Evolutionary conservation across 1,140 invertebrate genomes (phyloP), one percentile per base, ranked within the genome.

Genomic region (Leptinotarsa lineolata): DNA sequence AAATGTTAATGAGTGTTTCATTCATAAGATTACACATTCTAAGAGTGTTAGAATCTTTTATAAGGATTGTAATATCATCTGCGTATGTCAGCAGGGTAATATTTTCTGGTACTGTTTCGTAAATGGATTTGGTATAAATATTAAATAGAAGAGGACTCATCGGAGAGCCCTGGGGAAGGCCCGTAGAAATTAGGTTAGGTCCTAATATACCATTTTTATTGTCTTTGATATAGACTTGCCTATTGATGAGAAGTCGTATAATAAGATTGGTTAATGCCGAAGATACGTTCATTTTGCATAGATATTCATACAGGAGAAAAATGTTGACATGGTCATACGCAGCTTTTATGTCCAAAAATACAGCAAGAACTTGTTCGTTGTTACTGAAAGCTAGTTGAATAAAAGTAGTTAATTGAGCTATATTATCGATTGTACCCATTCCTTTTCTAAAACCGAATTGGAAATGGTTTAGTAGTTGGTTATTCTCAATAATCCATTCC

Each of bases 121-220:
- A 24, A 12, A 69, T 24, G 46, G 68, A 69, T 59, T 59, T 69
- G 8, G 24, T 54, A 59, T 69, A 69, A 2, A 69, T 58, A 59
- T 69, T 69, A n/a, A 69, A 75, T 16, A 75, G n/a, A 3, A 72
- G 16, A 21, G 74, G 18, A n/a, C 70, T 75, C 12, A 75, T 21
- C 48, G 74, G 74, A 6, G 70, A 76, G 5, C 74, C 74, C 45
- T 76, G 74, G 13, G 71, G 66, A 3, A 76, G 1, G 2, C 74
- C 74, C 24, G 46, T 59, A 21, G 20, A 46, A 15, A 46, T 66
- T 4, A 61, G 2, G 3, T 21, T 64, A 45, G 74, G 64, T 1
- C 66, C 74, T 8, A 72, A 18, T 4, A 69, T 15, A 39, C 46
- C 11, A 3, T 69, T 64, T 15, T 71, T 45, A 6, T 5, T 48